These are phyloP conservation scores for Gallirallus australis DNA, from an alignment of 2,797 vertebrate species.

Conservation along the genomic window DNA sequence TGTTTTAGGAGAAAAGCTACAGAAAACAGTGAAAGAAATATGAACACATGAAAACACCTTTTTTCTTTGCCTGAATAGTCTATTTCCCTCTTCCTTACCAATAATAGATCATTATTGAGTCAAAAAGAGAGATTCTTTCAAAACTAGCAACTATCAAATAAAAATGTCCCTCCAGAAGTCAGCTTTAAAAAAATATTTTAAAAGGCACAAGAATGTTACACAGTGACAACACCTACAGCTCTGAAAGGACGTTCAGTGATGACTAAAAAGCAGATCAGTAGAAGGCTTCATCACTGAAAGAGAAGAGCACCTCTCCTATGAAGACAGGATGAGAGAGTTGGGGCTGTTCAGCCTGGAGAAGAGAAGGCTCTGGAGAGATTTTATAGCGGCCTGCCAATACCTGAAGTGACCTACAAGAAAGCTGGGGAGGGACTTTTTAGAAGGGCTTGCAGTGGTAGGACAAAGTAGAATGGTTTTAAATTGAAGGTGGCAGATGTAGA, in stretches of 20 bases:
- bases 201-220: not conserved
- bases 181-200: not conserved
- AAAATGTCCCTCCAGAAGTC: not conserved
- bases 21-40: not conserved
- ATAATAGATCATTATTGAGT: not conserved
- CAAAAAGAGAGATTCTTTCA: not conserved
- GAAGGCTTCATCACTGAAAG: not conserved
- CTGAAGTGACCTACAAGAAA: too few relatives aligned
- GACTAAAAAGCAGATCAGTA: not conserved
- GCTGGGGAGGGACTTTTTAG: too few relatives aligned
- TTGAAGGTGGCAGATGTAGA: too few relatives aligned
- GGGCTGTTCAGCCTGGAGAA: too few relatives aligned
- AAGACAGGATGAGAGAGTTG: too few relatives aligned
- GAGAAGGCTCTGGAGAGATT: too few relatives aligned
- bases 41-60: not conserved
- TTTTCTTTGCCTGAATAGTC: not conserved
- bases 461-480: too few relatives aligned
- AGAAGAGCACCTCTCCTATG: too few relatives aligned
- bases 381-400: too few relatives aligned
- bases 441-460: too few relatives aligned
- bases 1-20: not conserved
- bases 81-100: not conserved
- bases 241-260: not conserved
- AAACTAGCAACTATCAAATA: not conserved
- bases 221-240: not conserved